Evolutionary conservation across 2,113 vertebrate species (phyloP), one percentile per base, ranked within the genome.

Genomic region (Uria lomvia): DNA sequence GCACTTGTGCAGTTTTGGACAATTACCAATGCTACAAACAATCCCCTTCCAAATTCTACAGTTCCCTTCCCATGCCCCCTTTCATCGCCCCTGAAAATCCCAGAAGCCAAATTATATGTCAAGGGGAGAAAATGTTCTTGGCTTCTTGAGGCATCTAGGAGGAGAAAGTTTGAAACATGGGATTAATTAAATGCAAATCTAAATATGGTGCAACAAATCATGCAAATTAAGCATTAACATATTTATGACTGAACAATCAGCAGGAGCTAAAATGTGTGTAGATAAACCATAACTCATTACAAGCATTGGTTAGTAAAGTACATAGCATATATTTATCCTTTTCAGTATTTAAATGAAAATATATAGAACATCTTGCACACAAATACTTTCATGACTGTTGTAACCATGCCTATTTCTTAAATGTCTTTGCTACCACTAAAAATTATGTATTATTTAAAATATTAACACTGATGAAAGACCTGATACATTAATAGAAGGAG

Each of bases 51-150:
- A 91, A 91, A 89, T 55, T n/a, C 52, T 75, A 34, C 52, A 89
- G 18, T 72, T 84, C 56, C 60, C 77, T 78, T 65, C 38, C 45
- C 47, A 8, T 40, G 14, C 7, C 8, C 17, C 30, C 10, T 65
- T 89, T 65, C 34, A 78, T 17, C 22, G 15, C 49, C n/a, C 47
- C 55, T 38, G 38, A 89, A 92, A 92, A 67, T 42, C 17, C 32
- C 70, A 79, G 49, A 27, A 85, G 53, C 40, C 66, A 96, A 96
- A 94, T 93, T 72, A 76, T 30, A 75, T 79, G 34, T 85, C 43
- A 45, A 88, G 22, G 27, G 83, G 60, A 93, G 58, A 96, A 96
- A 95, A 90, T 88, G 62, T 94, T 96, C 87, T 72, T 93, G 84
- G 81, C 49, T 91, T 96, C 60, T 87, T 72, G 40, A 71, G 11